These are phyloP conservation scores for Lindbergichthys nudifrons DNA, from an alignment of 2,797 vertebrate genomes.

Conservation along the genomic window DNA sequence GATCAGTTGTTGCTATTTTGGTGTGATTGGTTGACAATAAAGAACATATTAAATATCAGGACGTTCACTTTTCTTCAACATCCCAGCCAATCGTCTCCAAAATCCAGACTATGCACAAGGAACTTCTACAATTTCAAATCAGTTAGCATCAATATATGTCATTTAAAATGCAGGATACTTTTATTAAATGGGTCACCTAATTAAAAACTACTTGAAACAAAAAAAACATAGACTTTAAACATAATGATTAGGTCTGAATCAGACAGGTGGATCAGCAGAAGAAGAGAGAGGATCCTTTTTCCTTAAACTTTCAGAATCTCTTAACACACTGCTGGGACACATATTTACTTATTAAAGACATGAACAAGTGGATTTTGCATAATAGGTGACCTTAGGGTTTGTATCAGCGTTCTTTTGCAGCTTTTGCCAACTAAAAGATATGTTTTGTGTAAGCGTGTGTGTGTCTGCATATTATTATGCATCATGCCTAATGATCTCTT, in stretches of 20 bases:
- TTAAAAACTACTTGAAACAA: background rate
- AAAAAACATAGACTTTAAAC: no score
- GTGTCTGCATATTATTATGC: background rate
- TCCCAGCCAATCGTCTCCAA: background rate
- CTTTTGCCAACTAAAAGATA: background rate
- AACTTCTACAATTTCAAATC: background rate
- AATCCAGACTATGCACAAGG: background rate
- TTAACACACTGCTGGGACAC: no score
- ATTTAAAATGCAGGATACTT: background rate
- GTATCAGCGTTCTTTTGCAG: background rate
- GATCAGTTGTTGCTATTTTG: background rate
- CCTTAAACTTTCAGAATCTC: no score
- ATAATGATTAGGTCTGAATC: background rate
- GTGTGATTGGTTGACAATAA: background rate
- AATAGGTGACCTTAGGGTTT: background rate
- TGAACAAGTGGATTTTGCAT: no score
- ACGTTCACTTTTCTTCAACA: background rate
- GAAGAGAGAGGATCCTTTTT: background rate
- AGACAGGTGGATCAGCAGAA: no score
- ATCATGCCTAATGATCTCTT: conserved; percentile 42
- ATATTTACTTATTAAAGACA: no score
- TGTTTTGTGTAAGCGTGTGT: background rate
- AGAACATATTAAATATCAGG: background rate
- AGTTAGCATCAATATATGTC: background rate
- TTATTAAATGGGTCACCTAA: background rate